phyloP scores from a whole-genome alignment of 2,888 invertebrate genomes.

The Homarus gammarus region DNA sequence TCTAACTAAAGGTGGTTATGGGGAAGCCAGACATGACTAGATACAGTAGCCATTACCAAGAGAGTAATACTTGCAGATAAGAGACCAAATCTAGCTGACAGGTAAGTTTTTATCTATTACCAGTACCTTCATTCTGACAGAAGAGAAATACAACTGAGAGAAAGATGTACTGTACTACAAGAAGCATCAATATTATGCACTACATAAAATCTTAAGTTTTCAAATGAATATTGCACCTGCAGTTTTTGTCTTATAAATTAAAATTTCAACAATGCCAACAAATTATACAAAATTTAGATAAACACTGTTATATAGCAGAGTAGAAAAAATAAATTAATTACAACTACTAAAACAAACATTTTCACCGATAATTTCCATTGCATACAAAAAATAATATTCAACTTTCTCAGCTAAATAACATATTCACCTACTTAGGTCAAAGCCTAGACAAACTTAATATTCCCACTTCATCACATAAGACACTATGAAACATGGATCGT shows the following conservation, averaged over 20 bases:
- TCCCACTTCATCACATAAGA: not conserved
- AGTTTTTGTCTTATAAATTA: not conserved
- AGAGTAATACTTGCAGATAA: not conserved
- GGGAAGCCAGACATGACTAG: not conserved
- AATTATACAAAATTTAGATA: not conserved
- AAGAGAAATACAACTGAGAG: not conserved
- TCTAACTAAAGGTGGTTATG: no score
- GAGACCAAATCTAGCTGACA: not conserved
- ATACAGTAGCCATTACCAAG: not conserved
- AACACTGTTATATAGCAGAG: not conserved
- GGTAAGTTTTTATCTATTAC: not conserved
- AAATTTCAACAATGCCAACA: not conserved
- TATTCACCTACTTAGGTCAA: not conserved
- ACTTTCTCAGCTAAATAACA: not conserved
- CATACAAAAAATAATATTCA: not conserved
- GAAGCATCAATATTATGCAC: not conserved
- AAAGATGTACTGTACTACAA: not conserved
- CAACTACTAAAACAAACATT: not conserved
- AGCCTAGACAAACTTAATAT: not conserved
- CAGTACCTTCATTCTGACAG: not conserved
- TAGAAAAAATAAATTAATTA: not conserved
- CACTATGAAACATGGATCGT: not conserved
- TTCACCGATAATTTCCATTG: not conserved
- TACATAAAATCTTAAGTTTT: not conserved
- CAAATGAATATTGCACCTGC: not conserved